Base-by-base conservation (phyloP, 92 coral and sea anemone species). In the Zoanthus sansibaricus region DNA sequence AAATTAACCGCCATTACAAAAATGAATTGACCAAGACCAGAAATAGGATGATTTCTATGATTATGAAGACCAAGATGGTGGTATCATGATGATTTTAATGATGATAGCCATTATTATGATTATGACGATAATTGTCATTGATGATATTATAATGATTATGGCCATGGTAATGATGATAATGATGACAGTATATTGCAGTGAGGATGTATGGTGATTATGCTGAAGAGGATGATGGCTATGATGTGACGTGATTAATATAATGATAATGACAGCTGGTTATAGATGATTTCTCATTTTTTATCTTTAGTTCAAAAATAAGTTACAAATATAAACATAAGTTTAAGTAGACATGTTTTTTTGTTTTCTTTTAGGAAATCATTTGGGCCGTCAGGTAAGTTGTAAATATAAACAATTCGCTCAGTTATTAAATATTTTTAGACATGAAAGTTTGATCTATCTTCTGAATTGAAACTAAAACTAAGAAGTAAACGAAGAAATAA, bases 371-470 rank as follows among this genome's bases (percentile, higher is more conserved):
- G 98, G 88, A 88, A 70, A 80, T 86, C 88, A 84, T 94, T 94
- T 58, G 98, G 98, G 20, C 98, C 98, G 0, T 94, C 98, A 76
- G 98, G 98, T 94, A 88, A 77, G 86, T 2, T 10, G 11, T 10
- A 54, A 30, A 48, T 51, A 14, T 31, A 21, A 12, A 10, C 45
- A 25, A 3, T n/a, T 62, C 31, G 13, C n/a, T 52, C 69, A 16
- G 5, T 7, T 49, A 49, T 49, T 2, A 7, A 49, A 49, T 49
- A 49, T 7, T 49, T 3, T 49, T 11, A 49, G 10, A 49, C 9
- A 49, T 11, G 0, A 25, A 25, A 25, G 25, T 25, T 25, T 25
- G 25, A 25, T 25, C 0, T 25, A 25, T 25, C 25, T 25, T 25
- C 25, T 25, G 25, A 25, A 25, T 25, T 25, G 25, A 25, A 25